A percentile compares a stretch with the other conserved stretches of the same genome.
Conservation (phyloP, 53 echinoderm and acorn worm species). For the Stichopus horrens region DNA sequence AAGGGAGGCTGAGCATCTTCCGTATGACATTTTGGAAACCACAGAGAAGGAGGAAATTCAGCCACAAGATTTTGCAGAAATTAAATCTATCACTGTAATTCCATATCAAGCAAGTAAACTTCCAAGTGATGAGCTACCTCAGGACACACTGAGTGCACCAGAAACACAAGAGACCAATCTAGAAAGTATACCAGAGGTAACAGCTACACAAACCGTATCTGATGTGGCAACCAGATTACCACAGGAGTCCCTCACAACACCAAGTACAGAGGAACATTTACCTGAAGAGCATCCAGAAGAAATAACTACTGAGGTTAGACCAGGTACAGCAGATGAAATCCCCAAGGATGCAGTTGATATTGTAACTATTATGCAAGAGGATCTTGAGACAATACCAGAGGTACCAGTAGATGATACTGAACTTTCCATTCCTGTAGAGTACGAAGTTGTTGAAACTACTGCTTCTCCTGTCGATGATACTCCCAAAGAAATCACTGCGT, state of each 20-base stretch:
- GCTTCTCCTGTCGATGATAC: neutral
- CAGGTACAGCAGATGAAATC: constrained; percentile 2
- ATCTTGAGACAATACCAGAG: neutral
- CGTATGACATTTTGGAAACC: constrained; percentile 47
- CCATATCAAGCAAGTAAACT: constrained; percentile 42
- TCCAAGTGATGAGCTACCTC: constrained; percentile 39
- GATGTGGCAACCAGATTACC: constrained; percentile 36
- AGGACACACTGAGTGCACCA: constrained; percentile 21
- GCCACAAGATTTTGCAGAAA: constrained; percentile 45
- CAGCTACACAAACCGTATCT: neutral
- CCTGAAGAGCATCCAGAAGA: constrained; percentile 17
- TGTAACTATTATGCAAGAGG: constrained; percentile 2
- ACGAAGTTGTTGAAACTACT: constrained; percentile 47
- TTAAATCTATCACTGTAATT: constrained; percentile 39
- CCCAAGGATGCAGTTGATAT: neutral
- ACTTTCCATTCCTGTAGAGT: neutral
- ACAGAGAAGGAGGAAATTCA: constrained; percentile 49
- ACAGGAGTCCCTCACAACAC: constrained; percentile 20
- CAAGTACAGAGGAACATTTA: constrained; percentile 7
- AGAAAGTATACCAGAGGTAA: constrained; percentile 6
- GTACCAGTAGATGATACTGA: neutral
- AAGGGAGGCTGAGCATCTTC: constrained; percentile 54
- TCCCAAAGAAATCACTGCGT: constrained; percentile 33
- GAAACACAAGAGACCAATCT: neutral
- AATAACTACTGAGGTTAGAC: neutral